Base-by-base conservation (phyloP, 2,888 invertebrate species). In the Cheilosia impressa region DNA sequence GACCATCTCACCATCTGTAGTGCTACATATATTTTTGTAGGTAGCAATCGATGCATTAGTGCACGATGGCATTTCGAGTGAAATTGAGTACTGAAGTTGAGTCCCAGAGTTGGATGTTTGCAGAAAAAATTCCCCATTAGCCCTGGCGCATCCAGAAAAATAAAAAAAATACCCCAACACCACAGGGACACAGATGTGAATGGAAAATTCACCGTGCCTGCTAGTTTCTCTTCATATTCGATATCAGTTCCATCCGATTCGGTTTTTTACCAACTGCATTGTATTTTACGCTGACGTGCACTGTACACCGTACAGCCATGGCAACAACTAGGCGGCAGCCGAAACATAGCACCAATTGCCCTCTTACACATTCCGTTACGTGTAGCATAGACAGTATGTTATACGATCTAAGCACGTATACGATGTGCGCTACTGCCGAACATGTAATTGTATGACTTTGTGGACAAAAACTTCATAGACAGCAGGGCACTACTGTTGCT, bases 401-500 rank as follows among this genome's bases (percentile, higher is more conserved):
- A 45, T 73, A 60, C 52, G 60, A 60, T 66, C 65, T 55, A 50
- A 66, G 19, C 45, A 66, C 38, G 13, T 15, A n/a, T 68, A 34
- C 6, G 43, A 10, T 63, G 62, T 43, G 43, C 31, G 47, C 71
- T 43, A 63, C 19, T 71, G 78, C 78, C 50, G 43, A 63, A 55
- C 71, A 78, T 77, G 69, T 62, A 55, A 45, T 69, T 69, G 66
- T 62, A 55, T 62, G 34, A 77, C 62, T 69, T 55, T 62, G 47
- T 69, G 27, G 55, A 34, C n/a, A 63, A 55, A 66, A 55, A 17
- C 31, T 65, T 65, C 17, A 62, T 24, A 63, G 55, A 55, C 17
- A 47, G 19, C 47, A 17, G 9, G 52, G 71, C 58, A 55, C 34
- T 65, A 50, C 50, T 58, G 57, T 47, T 66, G 9, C 47, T 47